A percentile compares a stretch with the other conserved stretches of the same genome.
Conservation (phyloP, 2,888 invertebrate genomes). For the Meandrusa payeni region DNA sequence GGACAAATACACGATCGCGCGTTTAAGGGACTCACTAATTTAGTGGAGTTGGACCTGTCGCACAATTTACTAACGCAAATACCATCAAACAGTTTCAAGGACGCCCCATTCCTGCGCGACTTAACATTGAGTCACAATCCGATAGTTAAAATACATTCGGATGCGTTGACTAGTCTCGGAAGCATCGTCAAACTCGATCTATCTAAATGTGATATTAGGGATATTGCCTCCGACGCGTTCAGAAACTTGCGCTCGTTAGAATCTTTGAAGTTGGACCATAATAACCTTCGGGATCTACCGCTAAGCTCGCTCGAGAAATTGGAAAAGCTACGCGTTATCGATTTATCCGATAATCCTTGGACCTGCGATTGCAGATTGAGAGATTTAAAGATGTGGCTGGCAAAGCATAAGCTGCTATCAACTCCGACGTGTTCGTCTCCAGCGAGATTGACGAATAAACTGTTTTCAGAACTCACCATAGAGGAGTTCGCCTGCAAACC, state of each 20-base stretch:
- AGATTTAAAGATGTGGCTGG: slow-evolving; percentile 90
- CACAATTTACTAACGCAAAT: slow-evolving; percentile 90
- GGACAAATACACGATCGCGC: slow-evolving; percentile 92
- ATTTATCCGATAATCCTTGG: slow-evolving; percentile 94
- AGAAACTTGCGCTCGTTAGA: slow-evolving; percentile 88
- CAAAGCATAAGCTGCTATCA: slow-evolving; percentile 87
- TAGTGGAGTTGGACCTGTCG: slow-evolving; percentile 93
- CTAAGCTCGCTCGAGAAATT: slow-evolving; percentile 87
- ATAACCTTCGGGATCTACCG: slow-evolving; percentile 87
- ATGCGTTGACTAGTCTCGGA: slow-evolving; percentile 87
- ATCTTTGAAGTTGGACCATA: slow-evolving; percentile 89
- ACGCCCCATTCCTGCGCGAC: slow-evolving; percentile 90
- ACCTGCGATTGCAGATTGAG: slow-evolving; percentile 92
- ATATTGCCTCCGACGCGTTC: slow-evolving; percentile 86
- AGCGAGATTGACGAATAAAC: slow-evolving; percentile 84
- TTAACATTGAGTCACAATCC: slow-evolving; percentile 91
- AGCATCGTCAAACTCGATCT: slow-evolving; percentile 91
- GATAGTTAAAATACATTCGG: slow-evolving; percentile 87
- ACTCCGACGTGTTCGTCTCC: slow-evolving; percentile 89
- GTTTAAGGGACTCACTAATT: slow-evolving; percentile 92
- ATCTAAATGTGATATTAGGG: slow-evolving; percentile 90
- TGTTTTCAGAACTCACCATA: slow-evolving; percentile 87
- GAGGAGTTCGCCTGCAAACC: slow-evolving; percentile 94
- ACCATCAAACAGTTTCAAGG: slow-evolving; percentile 89
- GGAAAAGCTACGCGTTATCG: slow-evolving; percentile 88